Evolutionary conservation across 1,140 invertebrate genomes (phyloP), one percentile per base, ranked within the genome.

Genomic region (Microplitis demolitor): DNA sequence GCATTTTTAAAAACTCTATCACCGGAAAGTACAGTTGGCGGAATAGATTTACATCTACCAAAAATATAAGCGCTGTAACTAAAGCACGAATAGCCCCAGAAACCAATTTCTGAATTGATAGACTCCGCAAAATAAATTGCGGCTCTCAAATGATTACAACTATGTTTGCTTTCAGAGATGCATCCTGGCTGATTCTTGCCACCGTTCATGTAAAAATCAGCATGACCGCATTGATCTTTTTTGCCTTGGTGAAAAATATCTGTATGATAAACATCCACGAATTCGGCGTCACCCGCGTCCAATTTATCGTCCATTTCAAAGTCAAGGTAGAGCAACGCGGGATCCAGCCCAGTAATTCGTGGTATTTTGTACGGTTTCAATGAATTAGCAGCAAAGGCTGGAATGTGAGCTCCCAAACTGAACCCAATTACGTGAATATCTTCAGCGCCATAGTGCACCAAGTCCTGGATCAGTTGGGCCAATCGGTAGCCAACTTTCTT

Each of bases 201-300:
- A 0, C 92, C 92, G 78, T 94, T 94, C 80, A 92, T 88, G 76
- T 93, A 94, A 75, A 93, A 94, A 76, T 94, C 93, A 0, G 92
- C 88, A 76, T 93, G 91, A 0, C 92, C 92, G 70, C 87, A 88
- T 14, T 87, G 78, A 64, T 91, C 90, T 13, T 91, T 54, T 73
- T 90, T 89, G 0, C 91, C 91, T 78, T 92, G 90, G 0, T 91
- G 82, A 60, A 91, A 90, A 6, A 88, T 91, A 81, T 94, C 93
- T 0, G 93, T 93, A 69, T 95, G 93, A 54, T 93, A 90, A 0
- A 93, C 90, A 79, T 94, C 93, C 4, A 94, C 93, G 78, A 93
- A 93, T 0, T 84, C 72, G 0, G 91, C 93, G 77, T 95, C 93
- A 4, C 82, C 83, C 1, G 89, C 81, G 80, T 95, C 93, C 8